Conservation (phyloP, 2,113 vertebrate genomes). For the Nycticebus coucang region DNA sequence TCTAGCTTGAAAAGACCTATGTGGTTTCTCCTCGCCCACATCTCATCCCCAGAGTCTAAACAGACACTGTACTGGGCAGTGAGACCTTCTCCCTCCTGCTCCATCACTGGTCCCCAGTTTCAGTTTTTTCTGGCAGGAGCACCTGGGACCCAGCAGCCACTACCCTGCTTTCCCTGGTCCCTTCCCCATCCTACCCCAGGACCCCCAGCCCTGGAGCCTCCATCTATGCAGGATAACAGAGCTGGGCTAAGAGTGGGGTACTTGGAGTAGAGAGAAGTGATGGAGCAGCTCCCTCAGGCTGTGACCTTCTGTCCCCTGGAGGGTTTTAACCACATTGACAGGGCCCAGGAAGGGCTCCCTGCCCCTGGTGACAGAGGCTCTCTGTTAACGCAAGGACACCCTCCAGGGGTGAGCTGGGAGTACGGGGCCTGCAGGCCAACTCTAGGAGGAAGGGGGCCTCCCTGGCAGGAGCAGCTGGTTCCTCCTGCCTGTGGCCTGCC, state of each 20-base stretch:
- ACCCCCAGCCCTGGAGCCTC: background rate
- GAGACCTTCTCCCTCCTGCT: rapidly evolving
- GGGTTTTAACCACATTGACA: background rate
- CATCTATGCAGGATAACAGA: rapidly evolving
- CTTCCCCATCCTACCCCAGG: background rate
- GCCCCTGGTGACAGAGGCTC: background rate
- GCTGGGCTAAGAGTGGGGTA: background rate
- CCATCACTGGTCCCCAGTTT: background rate
- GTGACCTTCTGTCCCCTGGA: background rate
- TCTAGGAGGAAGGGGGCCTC: background rate
- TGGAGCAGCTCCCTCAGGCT: too few relatives aligned
- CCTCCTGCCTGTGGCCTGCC: background rate
- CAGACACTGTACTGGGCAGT: rapidly evolving
- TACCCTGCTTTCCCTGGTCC: background rate
- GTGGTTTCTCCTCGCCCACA: background rate
- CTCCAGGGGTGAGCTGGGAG: background rate
- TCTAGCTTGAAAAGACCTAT: background rate
- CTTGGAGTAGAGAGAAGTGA: background rate
- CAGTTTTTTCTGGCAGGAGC: background rate
- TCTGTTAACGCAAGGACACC: background rate
- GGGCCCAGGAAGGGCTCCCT: background rate
- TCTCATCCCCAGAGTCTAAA: background rate
- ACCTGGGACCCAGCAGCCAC: background rate
- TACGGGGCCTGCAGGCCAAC: background rate
- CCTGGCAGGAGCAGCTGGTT: background rate